Evolutionary conservation across 2,888 invertebrate genomes (phyloP).

Genomic region (Hirtodrosophila duncani): DNA sequence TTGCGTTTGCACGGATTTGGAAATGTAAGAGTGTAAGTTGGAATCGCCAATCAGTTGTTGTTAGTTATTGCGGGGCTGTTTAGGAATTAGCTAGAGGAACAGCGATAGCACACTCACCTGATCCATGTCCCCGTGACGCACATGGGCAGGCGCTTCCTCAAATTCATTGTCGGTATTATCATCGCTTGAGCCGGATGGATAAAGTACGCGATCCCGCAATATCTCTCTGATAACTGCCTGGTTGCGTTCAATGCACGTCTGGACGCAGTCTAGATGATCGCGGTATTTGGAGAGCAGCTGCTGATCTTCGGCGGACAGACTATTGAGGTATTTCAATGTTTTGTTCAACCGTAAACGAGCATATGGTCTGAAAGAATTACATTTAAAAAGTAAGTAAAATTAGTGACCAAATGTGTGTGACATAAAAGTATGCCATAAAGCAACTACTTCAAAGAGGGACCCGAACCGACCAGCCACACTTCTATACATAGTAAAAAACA

Average conservation of each 20-base stretch:
- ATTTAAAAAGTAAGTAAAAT: too few relatives aligned
- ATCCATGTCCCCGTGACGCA: slow-evolving; percentile 76
- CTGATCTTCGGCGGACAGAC: slow-evolving; percentile 87
- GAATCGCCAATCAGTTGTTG: too few relatives aligned
- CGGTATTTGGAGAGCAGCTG: slow-evolving; percentile 86
- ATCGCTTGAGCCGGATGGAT: slow-evolving; percentile 81
- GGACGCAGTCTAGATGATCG: slow-evolving; percentile 86
- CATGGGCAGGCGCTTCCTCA: slow-evolving; percentile 56
- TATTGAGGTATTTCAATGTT: slow-evolving; percentile 86
- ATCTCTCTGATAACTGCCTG: slow-evolving; percentile 79
- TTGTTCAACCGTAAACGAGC: slow-evolving; percentile 86
- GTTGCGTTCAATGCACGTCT: slow-evolving; percentile 86
- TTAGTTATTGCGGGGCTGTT: too few relatives aligned
- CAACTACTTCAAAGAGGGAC: too few relatives aligned
- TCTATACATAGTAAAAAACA: too few relatives aligned
- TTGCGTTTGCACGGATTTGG: too few relatives aligned
- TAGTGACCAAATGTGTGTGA: too few relatives aligned
- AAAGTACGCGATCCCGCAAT: slow-evolving; percentile 80
- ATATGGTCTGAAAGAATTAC: slow-evolving; percentile 82
- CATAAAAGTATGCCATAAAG: too few relatives aligned
- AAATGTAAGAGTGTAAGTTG: too few relatives aligned
- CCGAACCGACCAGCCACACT: too few relatives aligned
- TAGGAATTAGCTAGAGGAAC: too few relatives aligned
- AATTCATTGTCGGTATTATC: slow-evolving; percentile 9
- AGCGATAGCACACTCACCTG: slow-evolving; percentile 77